Conservation (phyloP, 2,888 invertebrate genomes). For the Cryptus viduatorius region DNA sequence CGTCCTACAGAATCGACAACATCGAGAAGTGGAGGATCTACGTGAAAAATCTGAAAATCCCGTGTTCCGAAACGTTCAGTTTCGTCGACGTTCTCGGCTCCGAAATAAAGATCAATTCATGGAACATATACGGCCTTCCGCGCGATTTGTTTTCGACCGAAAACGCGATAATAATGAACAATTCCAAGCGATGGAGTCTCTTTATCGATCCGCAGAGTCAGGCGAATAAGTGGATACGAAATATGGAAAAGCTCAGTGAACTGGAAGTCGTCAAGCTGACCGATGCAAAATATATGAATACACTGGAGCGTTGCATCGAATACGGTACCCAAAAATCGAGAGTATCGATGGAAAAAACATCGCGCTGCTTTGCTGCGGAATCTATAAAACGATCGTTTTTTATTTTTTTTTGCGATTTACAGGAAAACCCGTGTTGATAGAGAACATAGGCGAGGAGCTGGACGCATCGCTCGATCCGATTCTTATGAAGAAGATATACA, state of each 20-base stretch:
- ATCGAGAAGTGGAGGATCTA: constrained; percentile 91
- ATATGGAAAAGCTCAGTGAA: constrained; percentile 91
- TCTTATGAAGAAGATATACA: constrained; percentile 90
- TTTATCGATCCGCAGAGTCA: constrained; percentile 94
- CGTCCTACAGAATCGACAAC: constrained; percentile 88
- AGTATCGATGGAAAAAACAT: neutral
- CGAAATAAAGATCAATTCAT: constrained; percentile 94
- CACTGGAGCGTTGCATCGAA: constrained; percentile 91
- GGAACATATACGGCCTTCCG: constrained; percentile 93
- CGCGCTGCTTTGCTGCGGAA: neutral
- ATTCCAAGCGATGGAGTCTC: constrained; percentile 92
- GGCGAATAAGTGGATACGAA: constrained; percentile 94
- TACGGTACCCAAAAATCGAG: constrained; percentile 85
- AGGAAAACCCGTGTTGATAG: constrained; percentile 90
- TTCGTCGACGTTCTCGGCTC: constrained; percentile 92
- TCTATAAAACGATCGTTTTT: neutral
- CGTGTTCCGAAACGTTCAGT: constrained; percentile 91
- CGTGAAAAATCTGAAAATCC: constrained; percentile 90
- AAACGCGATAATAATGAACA: constrained; percentile 94
- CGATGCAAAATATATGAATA: constrained; percentile 91
- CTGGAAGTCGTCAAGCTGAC: constrained; percentile 91
- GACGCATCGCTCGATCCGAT: constrained; percentile 93
- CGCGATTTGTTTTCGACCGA: constrained; percentile 93
- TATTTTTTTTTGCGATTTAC: neutral
- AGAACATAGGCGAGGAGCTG: constrained; percentile 91